Base-by-base conservation (phyloP, 2,888 invertebrate species). In the Ectemnius lituratus region DNA sequence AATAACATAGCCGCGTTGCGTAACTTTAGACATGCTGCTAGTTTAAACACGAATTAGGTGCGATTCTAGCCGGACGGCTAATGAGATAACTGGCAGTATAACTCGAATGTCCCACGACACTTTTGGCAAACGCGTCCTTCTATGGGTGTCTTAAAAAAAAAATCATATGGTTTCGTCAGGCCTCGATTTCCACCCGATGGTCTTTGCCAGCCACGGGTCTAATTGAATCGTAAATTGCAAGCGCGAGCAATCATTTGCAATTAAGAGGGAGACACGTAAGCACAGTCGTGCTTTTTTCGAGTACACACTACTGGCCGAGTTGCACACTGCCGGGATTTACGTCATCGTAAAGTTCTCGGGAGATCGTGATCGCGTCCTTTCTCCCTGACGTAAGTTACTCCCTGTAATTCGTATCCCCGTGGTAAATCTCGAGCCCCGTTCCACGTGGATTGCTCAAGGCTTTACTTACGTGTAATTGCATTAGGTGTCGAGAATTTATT, bases 21-120 rank as follows among this genome's bases (percentile, higher is more conserved):
- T 62, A 82, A 76, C 73, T 13, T n/a, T 59, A 61, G 52, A 56
- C 77, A 52, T 45, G 73, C 62, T 61, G 2, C 47, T 47, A 57
- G 68, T 79, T 23, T 68, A 59, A 67, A 47, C 67, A 73, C 62
- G 71, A 80, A 78, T 76, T 80, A 76, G 70, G 58, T 49, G 69
- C 74, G 70, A 78, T 74, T 70, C 73, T 14, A 14, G 16, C 16
- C 59, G 45, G n/a, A 37, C 28, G 46, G 28, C 14, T 56, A 71
- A 64, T 67, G 57, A 62, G 62, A 65, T 75, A 49, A 71, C 67
- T 57, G 65, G 46, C 59, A 46, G 47, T 47, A 62, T 62, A 14
- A 20, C 20, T 20, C 14, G 58, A 37, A 4, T 52, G 4, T 52
- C 52, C 4, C 52, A 52, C 52, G 16, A 52, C 60, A 52, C 52